phyloP scores from a whole-genome alignment of 2,797 vertebrate species.

The Cottoperca gobio region DNA sequence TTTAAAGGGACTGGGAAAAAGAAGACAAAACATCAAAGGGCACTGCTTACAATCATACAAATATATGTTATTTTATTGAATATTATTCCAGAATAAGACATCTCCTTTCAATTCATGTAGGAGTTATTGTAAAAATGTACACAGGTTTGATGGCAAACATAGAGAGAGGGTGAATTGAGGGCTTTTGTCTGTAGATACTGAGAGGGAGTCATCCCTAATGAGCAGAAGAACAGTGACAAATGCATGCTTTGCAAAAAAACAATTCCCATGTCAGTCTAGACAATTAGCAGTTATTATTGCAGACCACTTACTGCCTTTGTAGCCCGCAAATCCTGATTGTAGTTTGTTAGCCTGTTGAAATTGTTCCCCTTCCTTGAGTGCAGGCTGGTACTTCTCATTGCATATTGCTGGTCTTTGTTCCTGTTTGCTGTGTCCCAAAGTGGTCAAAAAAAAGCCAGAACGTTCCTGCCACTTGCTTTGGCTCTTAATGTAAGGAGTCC shows the following conservation, averaged over 20 bases:
- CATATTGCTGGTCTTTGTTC: constrained; percentile 76
- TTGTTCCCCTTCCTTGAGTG: constrained; percentile 58
- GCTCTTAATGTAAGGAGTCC: constrained; percentile 68
- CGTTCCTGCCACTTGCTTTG: constrained; percentile 46
- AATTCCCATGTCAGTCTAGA: constrained; percentile 51
- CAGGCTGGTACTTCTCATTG: constrained; percentile 68
- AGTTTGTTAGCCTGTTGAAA: constrained; percentile 49
- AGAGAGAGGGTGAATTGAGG: constrained; percentile 71
- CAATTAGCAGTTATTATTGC: constrained; percentile 63
- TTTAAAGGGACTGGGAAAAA: neutral
- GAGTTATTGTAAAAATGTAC: constrained; percentile 82
- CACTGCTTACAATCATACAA: constrained; percentile 86
- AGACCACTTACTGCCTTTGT: constrained; percentile 57
- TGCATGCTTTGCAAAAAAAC: constrained; percentile 78
- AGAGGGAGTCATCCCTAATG: constrained; percentile 63
- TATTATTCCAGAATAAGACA: constrained; percentile 83
- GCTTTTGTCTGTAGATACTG: constrained; percentile 69
- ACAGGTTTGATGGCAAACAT: constrained; percentile 75
- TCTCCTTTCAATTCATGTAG: constrained; percentile 75
- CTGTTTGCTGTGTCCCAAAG: constrained; percentile 44
- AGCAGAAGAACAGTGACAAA: constrained; percentile 68
- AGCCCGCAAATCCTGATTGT: constrained; percentile 65
- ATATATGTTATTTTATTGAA: constrained; percentile 88
- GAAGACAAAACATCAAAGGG: constrained; percentile 42
- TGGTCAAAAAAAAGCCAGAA: constrained; percentile 31